Base-by-base conservation (phyloP, 2,113 vertebrate genomes). In the Eidolon helvum region DNA sequence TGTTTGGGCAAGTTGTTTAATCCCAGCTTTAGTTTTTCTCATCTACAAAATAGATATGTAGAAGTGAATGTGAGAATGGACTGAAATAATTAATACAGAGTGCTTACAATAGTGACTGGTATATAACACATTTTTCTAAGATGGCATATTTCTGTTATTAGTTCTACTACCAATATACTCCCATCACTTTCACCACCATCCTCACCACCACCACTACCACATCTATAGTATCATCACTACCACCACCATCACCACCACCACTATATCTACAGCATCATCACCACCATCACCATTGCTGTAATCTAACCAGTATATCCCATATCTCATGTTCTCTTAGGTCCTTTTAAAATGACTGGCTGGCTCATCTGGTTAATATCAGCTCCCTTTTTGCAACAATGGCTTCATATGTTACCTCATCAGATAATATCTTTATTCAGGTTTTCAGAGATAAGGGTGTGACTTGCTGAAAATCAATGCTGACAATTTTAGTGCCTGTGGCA, bases 1-100 rank as follows among this genome's bases (percentile, higher is more conserved):
- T 43, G 15, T 2, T 92, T 87, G 43, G 50, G 28, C 2, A 84
- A 83, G 28, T 24, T 43, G 15, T 2, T 92, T 87, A 55, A 77
- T 77, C 30, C 91, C 38, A 61, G 24, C 30, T 84, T 95, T 38
- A 59, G 48, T 91, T 95, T 68, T 93, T 79, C 69, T 84, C 40
- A 35, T 57, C 24, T 87, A 15, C 12, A 48, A 87, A 66, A 63
- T 16, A 12, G 15, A 38, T 53, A n/a, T 65, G 16, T 78, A 53
- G 84, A 66, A 38, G 24, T 45, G 28, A 57, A 55, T n/a, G 5
- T 79, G 75, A 95, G 82, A 65, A 87, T 1, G 33, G 53, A 45
- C 4, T 48, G 33, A 79, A 69, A 83, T 63, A 75, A n/a, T 94
- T 78, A 78, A 48, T 75, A 61, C 45, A 69, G 43, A 63, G 15